Conservation (phyloP, 2,888 invertebrate genomes). For the Latrodectus elegans region DNA sequence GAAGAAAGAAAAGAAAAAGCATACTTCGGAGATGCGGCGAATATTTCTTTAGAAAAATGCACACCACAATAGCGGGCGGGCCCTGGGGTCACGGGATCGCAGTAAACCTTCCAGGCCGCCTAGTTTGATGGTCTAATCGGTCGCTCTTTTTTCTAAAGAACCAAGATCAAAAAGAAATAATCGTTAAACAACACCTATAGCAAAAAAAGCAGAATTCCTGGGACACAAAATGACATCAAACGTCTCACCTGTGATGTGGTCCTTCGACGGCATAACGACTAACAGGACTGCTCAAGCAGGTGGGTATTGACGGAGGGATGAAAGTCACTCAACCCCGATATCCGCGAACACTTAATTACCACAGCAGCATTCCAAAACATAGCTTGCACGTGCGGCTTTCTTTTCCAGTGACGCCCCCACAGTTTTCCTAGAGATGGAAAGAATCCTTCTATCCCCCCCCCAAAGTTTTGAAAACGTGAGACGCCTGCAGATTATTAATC, state of each 20-base stretch:
- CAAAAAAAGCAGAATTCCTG: conserved; percentile 15
- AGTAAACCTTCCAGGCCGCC: conserved; percentile 66
- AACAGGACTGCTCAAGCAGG: conserved; percentile 52
- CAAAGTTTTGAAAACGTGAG: neutral
- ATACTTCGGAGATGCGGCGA: conserved; percentile 13
- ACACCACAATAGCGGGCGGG: conserved; percentile 66
- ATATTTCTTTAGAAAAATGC: conserved; percentile 28
- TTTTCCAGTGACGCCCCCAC: conserved; percentile 66
- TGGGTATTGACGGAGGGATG: conserved; percentile 43
- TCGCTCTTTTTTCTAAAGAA: neutral
- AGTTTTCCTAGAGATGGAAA: conserved; percentile 22
- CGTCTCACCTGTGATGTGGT: conserved; percentile 67
- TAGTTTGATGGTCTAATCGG: conserved; percentile 50
- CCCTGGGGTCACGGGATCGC: conserved; percentile 60
- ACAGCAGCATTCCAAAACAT: conserved; percentile 63
- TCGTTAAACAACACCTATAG: conserved; percentile 57
- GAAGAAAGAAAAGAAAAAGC: neutral
- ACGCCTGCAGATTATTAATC: neutral
- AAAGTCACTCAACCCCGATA: conserved; percentile 35
- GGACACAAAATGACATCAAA: conserved; percentile 60
- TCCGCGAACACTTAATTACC: conserved; percentile 66
- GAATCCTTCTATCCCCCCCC: neutral
- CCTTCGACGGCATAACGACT: conserved; percentile 67
- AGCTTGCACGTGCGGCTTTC: conserved; percentile 52
- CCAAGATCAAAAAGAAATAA: conserved; percentile 45